Evolutionary conservation across 2,888 invertebrate species (phyloP), one percentile per base, ranked within the genome.

Genomic region (Brachyptera putata): DNA sequence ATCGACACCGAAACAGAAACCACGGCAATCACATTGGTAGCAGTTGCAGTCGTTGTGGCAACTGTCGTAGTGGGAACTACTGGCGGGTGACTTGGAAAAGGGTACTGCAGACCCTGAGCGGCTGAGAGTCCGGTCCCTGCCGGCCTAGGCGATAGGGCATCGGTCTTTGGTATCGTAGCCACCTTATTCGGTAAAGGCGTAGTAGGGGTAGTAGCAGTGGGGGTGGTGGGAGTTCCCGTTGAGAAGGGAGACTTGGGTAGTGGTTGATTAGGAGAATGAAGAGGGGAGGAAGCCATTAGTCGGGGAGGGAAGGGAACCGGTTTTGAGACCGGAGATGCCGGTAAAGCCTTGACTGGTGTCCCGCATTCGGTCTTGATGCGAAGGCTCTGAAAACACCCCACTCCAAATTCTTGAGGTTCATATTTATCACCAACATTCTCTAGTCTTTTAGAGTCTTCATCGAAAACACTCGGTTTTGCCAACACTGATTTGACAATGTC

Each of bases 401-500:
- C 41, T n/a, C 61, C 36, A 67, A 81, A 82, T 64, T 83, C 83
- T 66, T 74, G 80, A 63, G 80, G 84, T 77, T 94, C 84, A 77
- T 92, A 85, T 77, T 91, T 85, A 75, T 94, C 86, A 72, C 86
- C 82, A 61, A 90, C 87, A 69, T 91, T 91, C 74, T 95, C 95
- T 61, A 97, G 79, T 34, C 97, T 81, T 75, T 95, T 94, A 39
- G 90, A 85, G 74, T 97, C 97, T 74, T 96, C 96, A 73, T 97
- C 97, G 75, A 97, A 96, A 57, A 97, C 92, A 56, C 94, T 95
- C 65, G 90, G 86, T 74, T 93, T 92, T 3, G 95, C 92, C 69
- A 96, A 80, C 68, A 97, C 83, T 22, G 93, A 91, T 70, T 92
- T 91, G 37, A 95, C 91, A 69, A 96, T 95, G 69, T 95, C 95